A percentile compares a stretch with the other conserved stretches of the same genome.
These are phyloP conservation scores for Eristalis arbustorum DNA, from an alignment of 2,888 invertebrate species.

Conservation along the genomic window DNA sequence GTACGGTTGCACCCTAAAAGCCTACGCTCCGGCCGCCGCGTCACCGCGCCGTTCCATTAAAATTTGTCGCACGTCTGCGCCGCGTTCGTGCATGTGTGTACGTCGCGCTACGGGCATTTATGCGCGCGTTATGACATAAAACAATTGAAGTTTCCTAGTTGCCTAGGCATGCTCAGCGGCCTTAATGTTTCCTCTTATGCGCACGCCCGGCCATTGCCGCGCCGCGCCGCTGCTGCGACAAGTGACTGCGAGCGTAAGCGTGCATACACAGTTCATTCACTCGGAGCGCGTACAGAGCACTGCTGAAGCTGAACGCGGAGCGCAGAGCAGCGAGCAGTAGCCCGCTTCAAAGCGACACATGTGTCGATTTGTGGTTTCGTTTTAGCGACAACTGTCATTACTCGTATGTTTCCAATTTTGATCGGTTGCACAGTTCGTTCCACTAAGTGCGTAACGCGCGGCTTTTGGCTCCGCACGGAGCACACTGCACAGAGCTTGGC, in stretches of 20 bases:
- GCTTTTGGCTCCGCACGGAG: conserved; percentile 27
- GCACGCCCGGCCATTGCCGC: conserved; percentile 8
- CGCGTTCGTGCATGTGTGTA: conserved; percentile 17
- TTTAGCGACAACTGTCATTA: conserved; percentile 53
- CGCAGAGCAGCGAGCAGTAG: background rate
- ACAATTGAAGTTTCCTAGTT: conserved; percentile 62
- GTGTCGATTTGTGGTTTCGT: conserved; percentile 26
- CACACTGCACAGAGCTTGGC: background rate
- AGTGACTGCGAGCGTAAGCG: conserved; percentile 20
- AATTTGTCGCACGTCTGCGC: conserved; percentile 45
- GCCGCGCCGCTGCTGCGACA: no score
- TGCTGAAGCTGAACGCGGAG: no score
- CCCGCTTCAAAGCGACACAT: background rate
- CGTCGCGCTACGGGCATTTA: conserved; percentile 23
- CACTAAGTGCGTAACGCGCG: conserved; percentile 26
- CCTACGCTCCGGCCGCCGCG: background rate
- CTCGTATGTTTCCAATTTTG: conserved; percentile 43
- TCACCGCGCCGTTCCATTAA: conserved; percentile 9
- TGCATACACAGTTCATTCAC: conserved; percentile 57
- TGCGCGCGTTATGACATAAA: conserved; percentile 61
- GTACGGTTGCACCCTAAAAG: background rate
- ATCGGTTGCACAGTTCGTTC: conserved; percentile 35
- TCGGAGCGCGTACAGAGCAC: conserved; percentile 19
- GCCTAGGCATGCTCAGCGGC: conserved; percentile 24
- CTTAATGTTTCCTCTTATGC: conserved; percentile 55